These are phyloP conservation scores for Nymphalis urticae DNA, from an alignment of 2,888 invertebrate species.

Conservation along the genomic window DNA sequence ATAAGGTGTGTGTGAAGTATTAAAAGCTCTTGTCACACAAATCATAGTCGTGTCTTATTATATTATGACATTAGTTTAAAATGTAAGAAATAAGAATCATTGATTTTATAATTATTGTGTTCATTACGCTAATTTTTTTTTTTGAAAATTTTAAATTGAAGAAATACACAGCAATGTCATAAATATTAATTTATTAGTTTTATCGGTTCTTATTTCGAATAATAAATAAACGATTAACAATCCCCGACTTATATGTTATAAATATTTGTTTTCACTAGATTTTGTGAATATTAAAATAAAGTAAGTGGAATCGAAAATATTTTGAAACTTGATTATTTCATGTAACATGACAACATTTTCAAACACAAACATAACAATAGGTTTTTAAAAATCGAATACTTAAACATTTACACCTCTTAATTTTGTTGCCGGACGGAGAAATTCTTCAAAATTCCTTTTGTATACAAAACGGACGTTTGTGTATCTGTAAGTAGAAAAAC, in stretches of 20 bases:
- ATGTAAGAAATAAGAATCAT: too few species aligned
- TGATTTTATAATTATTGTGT: too few species aligned
- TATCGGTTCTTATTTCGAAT: too few species aligned
- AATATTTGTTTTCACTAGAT: background rate
- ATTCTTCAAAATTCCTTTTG: background rate
- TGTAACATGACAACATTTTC: slow-evolving; percentile 9
- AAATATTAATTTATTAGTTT: too few species aligned
- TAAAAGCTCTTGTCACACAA: too few species aligned
- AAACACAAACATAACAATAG: slow-evolving; percentile 6
- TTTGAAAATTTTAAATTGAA: too few species aligned
- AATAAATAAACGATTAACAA: too few species aligned
- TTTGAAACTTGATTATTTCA: background rate
- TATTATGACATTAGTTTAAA: too few species aligned
- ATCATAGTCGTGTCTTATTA: too few species aligned
- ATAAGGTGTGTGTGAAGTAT: too few species aligned
- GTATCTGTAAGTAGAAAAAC: background rate
- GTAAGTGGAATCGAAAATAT: slow-evolving; percentile 4
- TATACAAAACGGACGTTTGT: background rate
- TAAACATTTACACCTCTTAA: slow-evolving; percentile 5
- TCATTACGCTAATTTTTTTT: too few species aligned
- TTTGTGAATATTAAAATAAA: background rate
- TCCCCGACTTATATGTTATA: background rate
- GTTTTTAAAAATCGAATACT: background rate
- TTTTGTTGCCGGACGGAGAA: slow-evolving; percentile 25
- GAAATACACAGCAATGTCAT: too few species aligned